phyloP scores from a whole-genome alignment of 2,797 vertebrate species.

The Galaxias olidus region DNA sequence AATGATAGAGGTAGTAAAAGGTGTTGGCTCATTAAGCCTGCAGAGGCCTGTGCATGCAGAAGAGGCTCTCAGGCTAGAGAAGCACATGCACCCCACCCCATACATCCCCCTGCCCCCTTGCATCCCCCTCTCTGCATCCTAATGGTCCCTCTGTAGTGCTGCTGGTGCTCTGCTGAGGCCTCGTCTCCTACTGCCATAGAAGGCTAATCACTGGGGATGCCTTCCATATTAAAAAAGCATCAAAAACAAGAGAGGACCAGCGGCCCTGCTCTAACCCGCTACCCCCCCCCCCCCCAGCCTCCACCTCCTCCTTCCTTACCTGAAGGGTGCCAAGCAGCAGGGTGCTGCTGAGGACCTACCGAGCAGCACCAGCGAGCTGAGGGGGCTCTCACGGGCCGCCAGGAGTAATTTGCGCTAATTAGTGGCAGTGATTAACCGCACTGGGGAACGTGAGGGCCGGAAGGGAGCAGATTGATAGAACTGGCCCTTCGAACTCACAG shows the following conservation, averaged over 20 bases:
- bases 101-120: slow-evolving; percentile 32
- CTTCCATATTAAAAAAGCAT: no score
- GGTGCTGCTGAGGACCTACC: slow-evolving; percentile 56
- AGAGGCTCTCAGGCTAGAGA: slow-evolving; percentile 44
- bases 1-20: slow-evolving; percentile 61
- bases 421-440: slow-evolving; percentile 83
- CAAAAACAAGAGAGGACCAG: no score
- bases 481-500: slow-evolving; percentile 64
- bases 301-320: slow-evolving; percentile 46
- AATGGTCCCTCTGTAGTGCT: no score
- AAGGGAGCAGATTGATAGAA: slow-evolving; percentile 81
- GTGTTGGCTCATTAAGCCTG: slow-evolving; percentile 66
- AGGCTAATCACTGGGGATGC: no score
- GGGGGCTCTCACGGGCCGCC: slow-evolving; percentile 61
- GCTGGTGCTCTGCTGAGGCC: no score
- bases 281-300: neutral
- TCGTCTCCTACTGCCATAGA: no score
- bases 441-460: slow-evolving; percentile 74
- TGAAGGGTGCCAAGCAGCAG: slow-evolving; percentile 56
- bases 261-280: neutral
- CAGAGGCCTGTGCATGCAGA: slow-evolving; percentile 34
- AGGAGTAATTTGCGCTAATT: slow-evolving; percentile 83
- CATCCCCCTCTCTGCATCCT: no score
- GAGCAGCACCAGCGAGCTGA: slow-evolving; percentile 40
- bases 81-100: neutral